Conservation (phyloP, 2,888 invertebrate genomes). For the Lymantria dispar region DNA sequence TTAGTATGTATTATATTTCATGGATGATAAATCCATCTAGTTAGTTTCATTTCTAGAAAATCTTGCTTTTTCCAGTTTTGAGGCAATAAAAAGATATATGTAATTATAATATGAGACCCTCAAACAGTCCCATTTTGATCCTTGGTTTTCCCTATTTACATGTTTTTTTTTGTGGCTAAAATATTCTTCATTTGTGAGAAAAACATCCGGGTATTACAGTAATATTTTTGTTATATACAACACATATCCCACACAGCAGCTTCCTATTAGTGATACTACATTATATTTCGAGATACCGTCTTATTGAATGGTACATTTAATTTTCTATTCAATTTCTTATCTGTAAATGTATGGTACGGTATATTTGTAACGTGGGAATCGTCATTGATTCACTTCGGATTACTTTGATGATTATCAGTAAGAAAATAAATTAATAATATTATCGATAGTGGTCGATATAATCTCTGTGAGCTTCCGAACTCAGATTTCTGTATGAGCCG, state of each 20-base stretch:
- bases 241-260: constrained; percentile 9
- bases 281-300: constrained; percentile 41
- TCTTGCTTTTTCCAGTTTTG: too few species aligned
- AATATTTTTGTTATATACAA: constrained; percentile 11
- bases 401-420: constrained; percentile 67
- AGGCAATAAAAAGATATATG: too few species aligned
- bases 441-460: constrained; percentile 60
- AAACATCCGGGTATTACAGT: too few species aligned
- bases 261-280: constrained; percentile 34
- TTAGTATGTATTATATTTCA: too few species aligned
- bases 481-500: constrained; percentile 35
- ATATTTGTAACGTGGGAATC: constrained; percentile 74
- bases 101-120: too few species aligned
- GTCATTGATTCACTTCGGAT: constrained; percentile 63
- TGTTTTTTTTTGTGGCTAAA: too few species aligned
- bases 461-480: constrained; percentile 56
- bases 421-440: constrained; percentile 73
- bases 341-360: constrained; percentile 58
- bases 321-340: constrained; percentile 73
- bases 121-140: too few species aligned
- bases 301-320: constrained; percentile 62
- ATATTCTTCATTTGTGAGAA: too few species aligned
- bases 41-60: too few species aligned
- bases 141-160: too few species aligned
- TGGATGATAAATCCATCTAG: too few species aligned